Evolutionary conservation across 2,888 invertebrate genomes (phyloP).

Genomic region (Ophioninae sp.): DNA sequence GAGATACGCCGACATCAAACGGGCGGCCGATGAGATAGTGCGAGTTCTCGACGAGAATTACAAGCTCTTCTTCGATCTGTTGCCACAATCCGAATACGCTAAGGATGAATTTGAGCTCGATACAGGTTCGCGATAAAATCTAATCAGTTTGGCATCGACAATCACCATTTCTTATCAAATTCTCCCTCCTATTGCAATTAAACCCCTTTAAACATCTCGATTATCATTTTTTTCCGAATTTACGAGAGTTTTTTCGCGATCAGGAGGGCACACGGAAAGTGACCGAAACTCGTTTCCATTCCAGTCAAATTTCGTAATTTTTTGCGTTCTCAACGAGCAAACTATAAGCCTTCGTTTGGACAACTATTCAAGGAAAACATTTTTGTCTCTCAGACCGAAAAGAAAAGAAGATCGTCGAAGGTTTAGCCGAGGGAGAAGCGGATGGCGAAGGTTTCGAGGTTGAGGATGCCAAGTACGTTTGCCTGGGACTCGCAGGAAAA

Average conservation of each 20-base stretch:
- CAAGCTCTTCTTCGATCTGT: conserved; percentile 86
- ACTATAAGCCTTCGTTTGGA: no score
- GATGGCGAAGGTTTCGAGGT: conserved; percentile 61
- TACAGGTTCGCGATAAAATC: conserved; percentile 26
- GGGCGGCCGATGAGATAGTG: conserved; percentile 84
- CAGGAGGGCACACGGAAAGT: not conserved
- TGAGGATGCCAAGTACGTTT: conserved; percentile 36
- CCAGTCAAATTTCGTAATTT: no score
- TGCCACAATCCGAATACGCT: conserved; percentile 79
- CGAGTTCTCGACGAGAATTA: conserved; percentile 86
- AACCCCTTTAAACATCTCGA: not conserved
- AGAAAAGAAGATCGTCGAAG: conserved; percentile 37
- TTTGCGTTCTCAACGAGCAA: no score
- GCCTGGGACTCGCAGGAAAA: conserved; percentile 8
- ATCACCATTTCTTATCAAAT: not conserved
- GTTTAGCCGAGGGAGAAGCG: conserved; percentile 26
- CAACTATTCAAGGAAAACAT: no score
- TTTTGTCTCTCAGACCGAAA: conserved; percentile 20
- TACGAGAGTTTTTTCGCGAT: not conserved
- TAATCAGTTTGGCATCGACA: not conserved
- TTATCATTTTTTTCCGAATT: not conserved
- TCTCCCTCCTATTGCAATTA: not conserved
- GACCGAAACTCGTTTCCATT: not conserved
- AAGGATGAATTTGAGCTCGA: conserved; percentile 67
- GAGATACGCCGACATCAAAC: conserved; percentile 82